Conservation (phyloP, 1,140 invertebrate species). For the Drosophila nikananu region DNA sequence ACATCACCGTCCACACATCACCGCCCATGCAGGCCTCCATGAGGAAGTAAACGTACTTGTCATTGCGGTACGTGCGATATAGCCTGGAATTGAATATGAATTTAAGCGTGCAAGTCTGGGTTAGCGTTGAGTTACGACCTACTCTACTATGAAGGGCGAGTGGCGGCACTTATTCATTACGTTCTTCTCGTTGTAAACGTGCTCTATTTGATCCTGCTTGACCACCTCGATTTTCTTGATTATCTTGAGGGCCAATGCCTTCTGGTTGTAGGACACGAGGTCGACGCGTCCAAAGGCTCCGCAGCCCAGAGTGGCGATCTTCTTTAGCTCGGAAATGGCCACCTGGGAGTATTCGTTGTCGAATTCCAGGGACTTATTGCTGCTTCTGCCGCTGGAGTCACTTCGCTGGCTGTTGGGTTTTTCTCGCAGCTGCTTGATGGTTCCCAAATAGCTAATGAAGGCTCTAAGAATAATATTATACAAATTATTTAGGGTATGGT, state of each 20-base stretch:
- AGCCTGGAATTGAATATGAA: slow-evolving; percentile 88
- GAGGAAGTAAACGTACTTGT: slow-evolving; percentile 98
- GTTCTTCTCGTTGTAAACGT: slow-evolving; percentile 96
- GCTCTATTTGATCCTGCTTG: slow-evolving; percentile 96
- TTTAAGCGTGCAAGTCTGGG: neutral
- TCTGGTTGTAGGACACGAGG: slow-evolving; percentile 89
- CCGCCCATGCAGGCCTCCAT: slow-evolving; percentile 98
- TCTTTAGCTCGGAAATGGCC: slow-evolving; percentile 91
- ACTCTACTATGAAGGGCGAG: slow-evolving; percentile 94
- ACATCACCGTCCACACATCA: slow-evolving; percentile 98
- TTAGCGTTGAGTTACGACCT: slow-evolving; percentile 56
- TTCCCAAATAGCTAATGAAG: slow-evolving; percentile 87
- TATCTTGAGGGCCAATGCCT: slow-evolving; percentile 95
- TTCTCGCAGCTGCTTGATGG: slow-evolving; percentile 78
- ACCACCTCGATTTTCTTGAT: slow-evolving; percentile 97
- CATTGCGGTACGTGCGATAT: slow-evolving; percentile 97
- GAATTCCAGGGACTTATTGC: slow-evolving; percentile 67
- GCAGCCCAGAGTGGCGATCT: slow-evolving; percentile 94
- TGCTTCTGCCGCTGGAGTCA: slow-evolving; percentile 37
- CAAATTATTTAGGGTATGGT: neutral
- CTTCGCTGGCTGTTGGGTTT: slow-evolving; percentile 42
- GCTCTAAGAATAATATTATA: slow-evolving; percentile 74
- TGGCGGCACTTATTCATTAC: slow-evolving; percentile 92
- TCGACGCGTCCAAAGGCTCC: slow-evolving; percentile 97
- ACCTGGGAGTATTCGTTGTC: slow-evolving; percentile 89